A percentile compares a stretch with the other conserved stretches of the same genome.
Conservation (phyloP, 2,797 vertebrate genomes). For the Carduelis carduelis region DNA sequence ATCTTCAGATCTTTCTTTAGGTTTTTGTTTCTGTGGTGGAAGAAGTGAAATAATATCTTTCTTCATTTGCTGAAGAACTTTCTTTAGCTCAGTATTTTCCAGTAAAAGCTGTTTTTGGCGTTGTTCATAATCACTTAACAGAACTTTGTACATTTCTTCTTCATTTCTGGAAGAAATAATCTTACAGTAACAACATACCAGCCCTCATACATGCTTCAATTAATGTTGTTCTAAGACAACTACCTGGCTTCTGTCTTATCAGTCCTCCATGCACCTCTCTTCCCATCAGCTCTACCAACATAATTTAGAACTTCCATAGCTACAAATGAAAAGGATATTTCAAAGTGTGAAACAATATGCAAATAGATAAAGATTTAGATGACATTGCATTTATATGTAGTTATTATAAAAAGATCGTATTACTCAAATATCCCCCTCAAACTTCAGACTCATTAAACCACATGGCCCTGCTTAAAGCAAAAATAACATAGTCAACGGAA, state of each 20-base stretch:
- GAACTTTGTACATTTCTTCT: constrained; percentile 91
- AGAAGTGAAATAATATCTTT: constrained; percentile 94
- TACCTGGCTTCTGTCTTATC: constrained; percentile 87
- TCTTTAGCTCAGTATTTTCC: constrained; percentile 95
- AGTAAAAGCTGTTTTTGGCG: constrained; percentile 87
- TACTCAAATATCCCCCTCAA: neutral
- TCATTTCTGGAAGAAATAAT: constrained; percentile 83
- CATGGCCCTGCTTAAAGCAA: neutral
- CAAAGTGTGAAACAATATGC: constrained; percentile 17
- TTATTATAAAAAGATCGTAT: neutral
- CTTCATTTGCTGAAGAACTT: constrained; percentile 97
- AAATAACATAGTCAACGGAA: neutral
- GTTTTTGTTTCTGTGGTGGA: constrained; percentile 79
- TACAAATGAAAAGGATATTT: constrained; percentile 70
- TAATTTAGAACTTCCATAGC: constrained; percentile 94
- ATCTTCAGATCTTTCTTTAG: constrained; percentile 80
- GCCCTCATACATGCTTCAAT: neutral
- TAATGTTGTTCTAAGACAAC: neutral
- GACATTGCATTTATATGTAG: neutral
- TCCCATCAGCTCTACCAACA: constrained; percentile 91
- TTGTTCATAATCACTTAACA: constrained; percentile 89
- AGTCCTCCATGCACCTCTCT: constrained; percentile 92
- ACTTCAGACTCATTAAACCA: neutral
- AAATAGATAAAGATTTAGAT: neutral
- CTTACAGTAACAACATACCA: constrained; percentile 27